These are phyloP conservation scores for Bicyclus anynana DNA, from an alignment of 1,140 invertebrate species.

Conservation along the genomic window DNA sequence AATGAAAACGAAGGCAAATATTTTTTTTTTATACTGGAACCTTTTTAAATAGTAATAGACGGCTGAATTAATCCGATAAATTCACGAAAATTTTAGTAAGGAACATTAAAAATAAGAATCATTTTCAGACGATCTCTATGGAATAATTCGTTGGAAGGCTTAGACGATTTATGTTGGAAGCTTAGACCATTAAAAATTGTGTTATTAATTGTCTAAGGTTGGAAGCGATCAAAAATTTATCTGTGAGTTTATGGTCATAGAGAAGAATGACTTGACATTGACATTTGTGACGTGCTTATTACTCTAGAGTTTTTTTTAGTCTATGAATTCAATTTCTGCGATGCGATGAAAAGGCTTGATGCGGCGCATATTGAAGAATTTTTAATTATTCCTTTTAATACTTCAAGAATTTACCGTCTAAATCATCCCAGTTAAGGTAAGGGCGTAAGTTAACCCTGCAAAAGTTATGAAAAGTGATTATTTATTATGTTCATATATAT, in stretches of 20 bases:
- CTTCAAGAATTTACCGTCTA: conserved; percentile 71
- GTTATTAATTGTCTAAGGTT: no score
- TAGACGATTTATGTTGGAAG: no score
- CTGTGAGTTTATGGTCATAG: no score
- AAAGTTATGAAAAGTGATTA: conserved; percentile 73
- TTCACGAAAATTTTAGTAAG: no score
- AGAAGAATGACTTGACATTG: no score
- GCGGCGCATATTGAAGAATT: conserved; percentile 67
- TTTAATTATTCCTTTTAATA: conserved; percentile 50
- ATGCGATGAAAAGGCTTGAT: conserved; percentile 50
- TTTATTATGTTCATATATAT: conserved; percentile 71
- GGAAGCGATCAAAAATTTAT: no score
- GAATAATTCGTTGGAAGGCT: no score
- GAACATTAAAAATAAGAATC: no score
- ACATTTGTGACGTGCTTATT: conserved; percentile 6
- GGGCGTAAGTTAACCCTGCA: conserved; percentile 71
- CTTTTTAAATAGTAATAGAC: no score
- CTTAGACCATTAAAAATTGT: no score
- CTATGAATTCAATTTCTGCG: conserved; percentile 44
- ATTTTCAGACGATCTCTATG: no score
- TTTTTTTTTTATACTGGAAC: background rate
- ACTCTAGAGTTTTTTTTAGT: conserved; percentile 22
- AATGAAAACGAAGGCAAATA: background rate
- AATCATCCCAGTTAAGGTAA: conserved; percentile 73
- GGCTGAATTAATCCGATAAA: no score